Base-by-base conservation (phyloP, 2,113 vertebrate genomes). In the Sapajus apella region DNA sequence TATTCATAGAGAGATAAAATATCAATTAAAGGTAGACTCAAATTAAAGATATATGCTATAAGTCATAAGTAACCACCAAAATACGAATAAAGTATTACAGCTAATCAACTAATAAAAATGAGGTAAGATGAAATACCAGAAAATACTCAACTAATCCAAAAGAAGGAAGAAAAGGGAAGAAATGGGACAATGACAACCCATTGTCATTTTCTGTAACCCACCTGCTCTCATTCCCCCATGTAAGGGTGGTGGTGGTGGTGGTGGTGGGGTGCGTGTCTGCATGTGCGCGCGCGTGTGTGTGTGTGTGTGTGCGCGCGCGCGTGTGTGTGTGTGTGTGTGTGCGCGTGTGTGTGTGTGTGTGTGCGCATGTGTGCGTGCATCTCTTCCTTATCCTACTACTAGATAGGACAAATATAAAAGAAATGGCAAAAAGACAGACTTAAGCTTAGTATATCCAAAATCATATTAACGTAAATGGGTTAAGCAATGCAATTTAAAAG, bases 281-380 rank as follows among this genome's bases (percentile, higher is more conserved):
- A n/a, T n/a, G n/a, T n/a, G n/a, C n/a, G n/a, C n/a, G 47, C 12
- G 37, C 0, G 50, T 50, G 50, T 1, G 3, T 5, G 50, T 17
- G 14, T 52, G 16, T 52, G 52, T 16, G 52, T 1, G 1, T 5
- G 5, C 1, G 14, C 14, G 50, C 2, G 47, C 12, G 37, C 0
- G 50, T 50, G 50, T 1, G 3, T 5, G 50, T 17, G 14, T 52
- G 27, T 13, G 27, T 16, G 50, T 50, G 50, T 17, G 50, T 13
- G 47, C 12, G 37, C 0, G 50, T 50, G 50, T 1, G 3, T 5
- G 50, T 17, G 14, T 52, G 16, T 52, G 52, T 16, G 52, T 1
- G 1, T 5, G 5, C 1, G 14, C 14, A 1, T 52, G 50, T 5
- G 50, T 1, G 50, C 1, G 50, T 14, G 27, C 14, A 64, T 64